Evolutionary conservation across 2,888 invertebrate genomes (phyloP).

Genomic region (Eremobia ochroleuca): DNA sequence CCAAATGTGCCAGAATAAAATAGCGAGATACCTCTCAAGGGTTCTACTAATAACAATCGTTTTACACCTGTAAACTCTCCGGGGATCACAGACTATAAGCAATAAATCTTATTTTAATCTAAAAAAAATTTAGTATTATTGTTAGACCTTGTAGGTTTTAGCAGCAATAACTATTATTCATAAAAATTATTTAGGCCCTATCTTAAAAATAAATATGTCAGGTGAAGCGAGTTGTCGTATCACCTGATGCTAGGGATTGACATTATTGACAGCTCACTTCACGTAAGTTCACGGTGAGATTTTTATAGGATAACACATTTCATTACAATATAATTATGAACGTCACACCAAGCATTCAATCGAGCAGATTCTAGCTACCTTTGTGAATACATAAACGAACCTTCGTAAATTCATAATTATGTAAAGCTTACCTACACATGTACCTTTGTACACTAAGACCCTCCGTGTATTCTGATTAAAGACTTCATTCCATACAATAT

Average conservation of each 20-base stretch:
- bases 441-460: constrained; percentile 14
- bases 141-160: neutral
- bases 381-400: constrained; percentile 36
- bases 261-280: too few relatives aligned
- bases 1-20: constrained; percentile 21
- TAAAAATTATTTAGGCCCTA: neutral
- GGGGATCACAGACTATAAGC: constrained; percentile 18
- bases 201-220: neutral
- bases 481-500: constrained; percentile 30
- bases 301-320: neutral
- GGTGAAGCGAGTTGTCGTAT: too few relatives aligned
- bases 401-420: constrained; percentile 39
- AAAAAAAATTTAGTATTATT: constrained; percentile 14
- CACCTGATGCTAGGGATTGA: too few relatives aligned
- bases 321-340: neutral
- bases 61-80: constrained; percentile 29
- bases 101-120: constrained; percentile 38
- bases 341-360: neutral
- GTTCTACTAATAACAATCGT: constrained; percentile 29
- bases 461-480: constrained; percentile 44
- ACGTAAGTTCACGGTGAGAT: too few relatives aligned
- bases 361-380: constrained; percentile 23
- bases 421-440: constrained; percentile 26
- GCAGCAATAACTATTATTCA: neutral
- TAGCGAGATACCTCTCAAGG: constrained; percentile 19